These are phyloP conservation scores for Toxotes jaculatrix DNA, from an alignment of 2,113 vertebrate genomes.

Conservation along the genomic window DNA sequence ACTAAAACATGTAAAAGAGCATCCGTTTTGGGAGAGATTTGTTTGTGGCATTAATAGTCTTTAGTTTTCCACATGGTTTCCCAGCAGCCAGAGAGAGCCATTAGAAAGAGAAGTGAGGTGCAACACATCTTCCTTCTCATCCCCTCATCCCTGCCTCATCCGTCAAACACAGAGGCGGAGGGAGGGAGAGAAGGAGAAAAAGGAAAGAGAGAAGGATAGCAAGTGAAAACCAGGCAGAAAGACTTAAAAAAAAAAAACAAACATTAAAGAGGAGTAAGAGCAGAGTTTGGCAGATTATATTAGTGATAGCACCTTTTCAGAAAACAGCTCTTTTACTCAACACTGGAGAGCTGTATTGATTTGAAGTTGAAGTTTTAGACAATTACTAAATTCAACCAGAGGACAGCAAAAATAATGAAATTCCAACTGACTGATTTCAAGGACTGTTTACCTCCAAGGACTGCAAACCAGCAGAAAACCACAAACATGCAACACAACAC, in stretches of 20 bases:
- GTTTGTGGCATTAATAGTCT: conserved; percentile 83
- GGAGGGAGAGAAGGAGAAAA: conserved; percentile 16
- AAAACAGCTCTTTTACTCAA: neutral
- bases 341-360: too few species aligned
- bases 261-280: conserved; percentile 3
- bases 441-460: too few species aligned
- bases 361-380: too few species aligned
- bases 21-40: conserved; percentile 76
- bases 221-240: neutral
- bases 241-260: conserved; percentile 33
- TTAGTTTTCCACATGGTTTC: conserved; percentile 82
- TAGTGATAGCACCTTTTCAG: neutral
- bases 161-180: conserved; percentile 58
- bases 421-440: too few species aligned
- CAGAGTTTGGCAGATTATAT: neutral
- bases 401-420: too few species aligned
- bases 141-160: conserved; percentile 71
- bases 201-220: neutral
- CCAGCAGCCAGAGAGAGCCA: conserved; percentile 71
- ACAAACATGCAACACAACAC: too few species aligned
- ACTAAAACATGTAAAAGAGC: conserved; percentile 79
- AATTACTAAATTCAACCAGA: too few species aligned
- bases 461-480: too few species aligned
- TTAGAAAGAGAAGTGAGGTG: conserved; percentile 81
- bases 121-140: conserved; percentile 77